phyloP scores from a whole-genome alignment of 2,113 vertebrate genomes.

The Tragelaphus imberbis region DNA sequence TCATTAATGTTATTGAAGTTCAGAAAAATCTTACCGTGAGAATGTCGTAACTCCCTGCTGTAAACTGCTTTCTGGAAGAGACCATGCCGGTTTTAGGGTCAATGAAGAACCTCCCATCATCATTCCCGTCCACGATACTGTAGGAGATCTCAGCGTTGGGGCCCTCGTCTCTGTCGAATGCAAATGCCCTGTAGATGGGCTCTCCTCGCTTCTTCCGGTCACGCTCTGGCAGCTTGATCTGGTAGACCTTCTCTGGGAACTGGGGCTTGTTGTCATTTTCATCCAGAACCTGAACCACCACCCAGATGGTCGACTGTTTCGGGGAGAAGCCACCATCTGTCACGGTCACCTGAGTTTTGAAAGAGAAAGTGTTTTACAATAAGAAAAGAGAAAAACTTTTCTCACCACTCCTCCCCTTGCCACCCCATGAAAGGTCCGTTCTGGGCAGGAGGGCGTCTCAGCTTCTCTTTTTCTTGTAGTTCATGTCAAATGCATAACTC shows the following conservation, averaged over 20 bases:
- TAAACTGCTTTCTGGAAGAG: constrained; percentile 94
- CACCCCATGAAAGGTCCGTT: background rate
- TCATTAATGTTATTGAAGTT: background rate
- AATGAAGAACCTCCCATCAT: constrained; percentile 95
- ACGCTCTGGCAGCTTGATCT: constrained; percentile 93
- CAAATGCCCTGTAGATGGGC: constrained; percentile 94
- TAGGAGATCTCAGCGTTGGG: constrained; percentile 95
- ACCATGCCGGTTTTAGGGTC: constrained; percentile 96
- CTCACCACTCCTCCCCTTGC: accelerated
- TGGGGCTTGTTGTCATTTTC: constrained; percentile 97
- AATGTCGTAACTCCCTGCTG: constrained; percentile 94
- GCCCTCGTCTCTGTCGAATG: constrained; percentile 93
- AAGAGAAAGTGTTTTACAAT: constrained; percentile 11
- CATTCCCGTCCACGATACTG: constrained; percentile 94
- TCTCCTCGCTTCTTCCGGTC: constrained; percentile 93
- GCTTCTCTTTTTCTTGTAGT: background rate
- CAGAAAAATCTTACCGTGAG: constrained; percentile 87
- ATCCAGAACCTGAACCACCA: constrained; percentile 92
- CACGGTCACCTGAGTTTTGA: constrained; percentile 86
- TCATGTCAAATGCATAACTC: background rate
- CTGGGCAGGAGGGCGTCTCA: background rate
- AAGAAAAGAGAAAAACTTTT: background rate
- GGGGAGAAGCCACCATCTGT: constrained; percentile 89
- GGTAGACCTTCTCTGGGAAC: constrained; percentile 95
- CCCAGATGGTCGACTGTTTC: constrained; percentile 90